Evolutionary conservation across 2,113 vertebrate genomes (phyloP), one percentile per base, ranked within the genome.

Genomic region (Microcebus griseorufus): DNA sequence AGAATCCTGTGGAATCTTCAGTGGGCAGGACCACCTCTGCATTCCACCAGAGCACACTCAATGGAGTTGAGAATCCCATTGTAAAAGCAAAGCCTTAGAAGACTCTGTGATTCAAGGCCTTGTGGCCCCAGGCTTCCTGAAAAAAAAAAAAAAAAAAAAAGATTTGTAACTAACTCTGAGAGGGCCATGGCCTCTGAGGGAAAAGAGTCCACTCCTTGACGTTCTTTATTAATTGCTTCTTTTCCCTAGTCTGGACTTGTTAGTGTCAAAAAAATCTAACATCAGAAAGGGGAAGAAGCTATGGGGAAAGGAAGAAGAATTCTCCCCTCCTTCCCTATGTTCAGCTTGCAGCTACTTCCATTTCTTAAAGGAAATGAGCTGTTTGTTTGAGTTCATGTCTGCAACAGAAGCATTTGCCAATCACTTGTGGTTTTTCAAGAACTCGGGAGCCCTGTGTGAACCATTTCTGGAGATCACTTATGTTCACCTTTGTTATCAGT

Each of bases 361-460:
- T 5, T 78, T 80, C 60, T 95, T 73, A 70, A 80, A 78, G 88
- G 87, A 92, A 96, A 92, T 60, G 75, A 85, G 70, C 67, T 97
- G 90, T 96, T 97, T 84, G 90, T 96, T 97, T 97, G 89, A 83
- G 6, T 93, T 65, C 55, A 64, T 62, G 83, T 90, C 90, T 97
- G 45, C 39, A 92, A 42, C 67, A 91, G 79, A 90, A 97, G 94
- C 76, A 37, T 97, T 97, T 98, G 97, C 94, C 93, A 97, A 96
- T 97, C 96, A 79, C 92, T 97, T 97, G 97, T 34, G 97, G 98
- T 97, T 97, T 98, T 93, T 97, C 95, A 97, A 97, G 96, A 95
- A 96, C 80, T 23, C 42, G 25, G 67, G 81, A 95, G 94, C 55
- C 58, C 23, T 4, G 9, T 86, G 92, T 95, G 90, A 98, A 97